A percentile compares a stretch with the other conserved stretches of the same genome.
Evolutionary conservation across 2,797 vertebrate genomes (phyloP).

Genomic region (Meriones psammophilus): DNA sequence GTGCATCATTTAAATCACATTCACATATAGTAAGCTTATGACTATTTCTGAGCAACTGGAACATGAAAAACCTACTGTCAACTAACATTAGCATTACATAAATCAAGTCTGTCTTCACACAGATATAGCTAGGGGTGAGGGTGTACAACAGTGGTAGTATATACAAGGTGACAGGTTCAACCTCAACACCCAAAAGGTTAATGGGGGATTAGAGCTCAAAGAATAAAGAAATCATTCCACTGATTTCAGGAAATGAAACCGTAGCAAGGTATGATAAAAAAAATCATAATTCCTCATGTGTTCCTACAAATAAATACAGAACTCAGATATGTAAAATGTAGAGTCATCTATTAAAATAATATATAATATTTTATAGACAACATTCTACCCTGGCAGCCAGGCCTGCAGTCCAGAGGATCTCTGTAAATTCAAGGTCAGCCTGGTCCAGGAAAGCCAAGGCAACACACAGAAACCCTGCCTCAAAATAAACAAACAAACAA

Average conservation of each 20-base stretch:
- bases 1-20: constrained; percentile 8
- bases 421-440: background rate
- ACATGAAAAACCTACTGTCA: background rate
- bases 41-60: constrained; percentile 40
- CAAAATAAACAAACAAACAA: background rate
- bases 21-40: background rate
- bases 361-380: background rate
- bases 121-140: background rate
- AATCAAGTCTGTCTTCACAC: background rate
- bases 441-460: background rate
- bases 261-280: constrained; percentile 44
- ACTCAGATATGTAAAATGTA: constrained; percentile 30
- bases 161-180: background rate
- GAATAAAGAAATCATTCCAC: constrained; percentile 10
- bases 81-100: background rate
- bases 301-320: constrained; percentile 45
- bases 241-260: constrained; percentile 36
- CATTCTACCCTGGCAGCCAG: background rate
- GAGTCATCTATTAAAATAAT: constrained; percentile 46
- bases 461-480: background rate
- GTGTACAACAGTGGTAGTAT: background rate
- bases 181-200: background rate
- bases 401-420: background rate
- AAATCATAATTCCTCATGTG: background rate
- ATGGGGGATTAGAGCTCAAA: background rate